phyloP scores from a whole-genome alignment of 2,797 vertebrate species.

The Coracias cyanogaster region DNA sequence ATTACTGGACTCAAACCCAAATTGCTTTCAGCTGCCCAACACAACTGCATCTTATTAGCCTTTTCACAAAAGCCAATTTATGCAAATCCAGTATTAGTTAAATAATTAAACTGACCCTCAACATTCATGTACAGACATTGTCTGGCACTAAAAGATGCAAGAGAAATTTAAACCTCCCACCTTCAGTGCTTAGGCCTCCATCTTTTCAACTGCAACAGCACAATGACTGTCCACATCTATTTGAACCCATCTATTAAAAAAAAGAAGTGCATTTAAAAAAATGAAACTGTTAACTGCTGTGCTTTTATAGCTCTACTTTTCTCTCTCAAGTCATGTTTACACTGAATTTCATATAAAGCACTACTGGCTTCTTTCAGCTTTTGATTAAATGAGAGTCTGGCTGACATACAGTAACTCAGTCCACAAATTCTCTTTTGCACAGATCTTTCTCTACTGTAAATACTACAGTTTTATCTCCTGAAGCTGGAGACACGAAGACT shows the following conservation, averaged over 20 bases:
- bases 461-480: slow-evolving; percentile 31
- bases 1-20: slow-evolving; percentile 65
- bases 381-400: slow-evolving; percentile 46
- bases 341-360: slow-evolving; percentile 22
- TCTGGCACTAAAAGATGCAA: slow-evolving; percentile 47
- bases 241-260: neutral
- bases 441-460: slow-evolving; percentile 19
- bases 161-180: slow-evolving; percentile 55
- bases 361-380: neutral
- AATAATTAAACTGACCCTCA: slow-evolving; percentile 80
- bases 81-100: slow-evolving; percentile 83
- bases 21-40: slow-evolving; percentile 75
- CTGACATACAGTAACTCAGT: neutral
- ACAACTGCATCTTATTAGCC: slow-evolving; percentile 74
- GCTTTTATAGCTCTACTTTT: neutral
- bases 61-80: slow-evolving; percentile 80
- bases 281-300: neutral
- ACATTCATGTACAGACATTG: slow-evolving; percentile 49
- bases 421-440: neutral
- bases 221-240: neutral
- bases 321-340: neutral
- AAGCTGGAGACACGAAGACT: slow-evolving; percentile 29
- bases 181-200: neutral
- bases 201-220: slow-evolving; percentile 47
- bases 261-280: neutral